Conservation (phyloP, 2,113 vertebrate species). For the Sander vitreus region DNA sequence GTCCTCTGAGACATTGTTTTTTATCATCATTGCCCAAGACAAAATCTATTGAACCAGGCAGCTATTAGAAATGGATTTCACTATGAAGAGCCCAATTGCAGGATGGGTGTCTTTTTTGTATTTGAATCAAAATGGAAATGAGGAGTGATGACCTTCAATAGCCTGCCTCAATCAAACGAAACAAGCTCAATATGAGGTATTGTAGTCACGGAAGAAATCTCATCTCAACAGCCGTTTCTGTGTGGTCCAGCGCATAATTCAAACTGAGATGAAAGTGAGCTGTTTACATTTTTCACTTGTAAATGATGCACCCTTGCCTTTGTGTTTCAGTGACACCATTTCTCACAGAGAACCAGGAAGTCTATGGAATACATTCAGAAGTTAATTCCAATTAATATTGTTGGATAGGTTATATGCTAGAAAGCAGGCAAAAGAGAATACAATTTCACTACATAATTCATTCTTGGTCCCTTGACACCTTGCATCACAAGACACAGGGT, state of each 20-base stretch:
- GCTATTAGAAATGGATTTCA: conserved; percentile 66
- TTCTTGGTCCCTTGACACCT: conserved; percentile 17
- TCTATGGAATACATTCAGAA: conserved; percentile 24
- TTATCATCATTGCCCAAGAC: conserved; percentile 42
- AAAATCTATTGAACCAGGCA: conserved; percentile 54
- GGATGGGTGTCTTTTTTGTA: conserved; percentile 46
- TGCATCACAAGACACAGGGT: conserved; percentile 8
- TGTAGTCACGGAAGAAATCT: conserved; percentile 62
- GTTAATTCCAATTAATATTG: conserved; percentile 54
- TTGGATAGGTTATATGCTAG: conserved; percentile 20
- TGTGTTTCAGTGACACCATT: conserved; percentile 43
- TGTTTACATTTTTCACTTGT: conserved; percentile 69
- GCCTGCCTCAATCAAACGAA: conserved; percentile 53
- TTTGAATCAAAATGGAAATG: conserved; percentile 79
- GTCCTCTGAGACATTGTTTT: conserved; percentile 24
- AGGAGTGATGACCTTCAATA: conserved; percentile 71
- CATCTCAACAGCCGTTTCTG: conserved; percentile 59
- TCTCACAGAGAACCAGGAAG: conserved; percentile 13
- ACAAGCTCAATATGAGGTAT: conserved; percentile 65
- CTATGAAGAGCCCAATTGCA: conserved; percentile 44
- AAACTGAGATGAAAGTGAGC: conserved; percentile 61
- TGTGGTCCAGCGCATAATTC: conserved; percentile 61
- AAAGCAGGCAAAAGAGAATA: conserved; percentile 19
- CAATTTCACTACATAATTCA: conserved; percentile 6
- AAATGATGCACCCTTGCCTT: conserved; percentile 54